phyloP scores from a whole-genome alignment of 2,113 vertebrate species.

The Pagrus major region DNA sequence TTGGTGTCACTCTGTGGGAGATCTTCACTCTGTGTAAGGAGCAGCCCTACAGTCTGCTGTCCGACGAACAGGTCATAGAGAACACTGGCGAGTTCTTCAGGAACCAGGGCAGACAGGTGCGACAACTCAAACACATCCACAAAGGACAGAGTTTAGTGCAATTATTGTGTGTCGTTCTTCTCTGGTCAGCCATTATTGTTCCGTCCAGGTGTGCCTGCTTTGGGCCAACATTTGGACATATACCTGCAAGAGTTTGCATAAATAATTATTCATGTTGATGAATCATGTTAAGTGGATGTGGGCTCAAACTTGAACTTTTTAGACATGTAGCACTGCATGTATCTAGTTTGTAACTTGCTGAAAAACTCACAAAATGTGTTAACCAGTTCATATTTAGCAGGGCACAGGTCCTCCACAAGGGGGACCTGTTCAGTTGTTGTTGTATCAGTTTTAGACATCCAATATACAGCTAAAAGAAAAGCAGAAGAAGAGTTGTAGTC shows the following conservation, averaged over 20 bases:
- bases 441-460: not conserved
- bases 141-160: not conserved
- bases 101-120: slow-evolving; percentile 89
- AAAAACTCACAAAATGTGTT: not conserved
- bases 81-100: slow-evolving; percentile 92
- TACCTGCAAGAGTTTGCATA: not conserved
- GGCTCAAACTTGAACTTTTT: not conserved
- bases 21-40: slow-evolving; percentile 91
- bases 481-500: not conserved
- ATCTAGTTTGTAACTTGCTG: not conserved
- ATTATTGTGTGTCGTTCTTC: too few relatives aligned
- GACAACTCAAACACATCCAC: not conserved
- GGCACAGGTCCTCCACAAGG: not conserved
- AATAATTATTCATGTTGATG: not conserved
- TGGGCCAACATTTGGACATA: not conserved
- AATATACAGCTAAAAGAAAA: not conserved
- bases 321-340: not conserved
- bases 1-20: slow-evolving; percentile 90
- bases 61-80: slow-evolving; percentile 90
- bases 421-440: not conserved
- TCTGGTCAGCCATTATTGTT: not conserved
- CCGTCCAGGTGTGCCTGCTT: not conserved
- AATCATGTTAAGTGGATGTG: not conserved
- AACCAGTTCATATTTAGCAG: not conserved
- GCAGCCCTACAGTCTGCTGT: slow-evolving; percentile 89